Conservation (phyloP, 35 echinoderm and acorn worm species). For the Anneissia japonica region DNA sequence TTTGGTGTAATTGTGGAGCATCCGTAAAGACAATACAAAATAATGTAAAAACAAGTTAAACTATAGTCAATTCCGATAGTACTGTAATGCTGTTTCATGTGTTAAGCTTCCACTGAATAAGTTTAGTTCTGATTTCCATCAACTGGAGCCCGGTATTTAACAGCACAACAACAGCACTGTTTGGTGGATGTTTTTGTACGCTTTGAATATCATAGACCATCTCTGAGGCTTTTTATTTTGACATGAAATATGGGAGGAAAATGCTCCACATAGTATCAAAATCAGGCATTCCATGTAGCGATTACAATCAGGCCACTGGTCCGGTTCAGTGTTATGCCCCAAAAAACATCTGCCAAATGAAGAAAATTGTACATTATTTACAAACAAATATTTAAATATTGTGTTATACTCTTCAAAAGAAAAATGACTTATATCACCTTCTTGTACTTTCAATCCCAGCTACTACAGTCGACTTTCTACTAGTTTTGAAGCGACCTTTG, state of each 20-base stretch:
- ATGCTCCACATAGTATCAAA: conserved; percentile 19
- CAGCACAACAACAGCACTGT: conserved; percentile 3
- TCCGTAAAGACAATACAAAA: background rate
- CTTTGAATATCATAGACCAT: conserved; percentile 25
- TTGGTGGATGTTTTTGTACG: no score
- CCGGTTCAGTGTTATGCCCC: conserved; percentile 21
- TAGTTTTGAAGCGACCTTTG: conserved; percentile 31
- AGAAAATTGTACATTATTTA: no score
- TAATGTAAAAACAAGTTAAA: background rate
- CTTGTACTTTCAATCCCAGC: conserved; percentile 34
- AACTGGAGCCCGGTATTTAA: conserved; percentile 5
- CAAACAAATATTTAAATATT: no score
- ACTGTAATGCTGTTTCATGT: no score
- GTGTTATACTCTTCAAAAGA: background rate
- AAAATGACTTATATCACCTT: background rate
- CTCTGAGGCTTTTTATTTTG: background rate
- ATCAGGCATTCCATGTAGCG: conserved; percentile 52
- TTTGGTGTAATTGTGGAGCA: background rate
- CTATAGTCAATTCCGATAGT: no score
- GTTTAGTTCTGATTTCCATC: conserved; percentile 31
- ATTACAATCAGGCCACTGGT: conserved; percentile 29
- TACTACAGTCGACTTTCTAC: background rate
- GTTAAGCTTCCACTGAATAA: conserved; percentile 48
- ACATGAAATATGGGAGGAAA: background rate
- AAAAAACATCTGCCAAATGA: conserved; percentile 36